phyloP scores from a whole-genome alignment of 2,797 vertebrate genomes.

The Nyctibius grandis region DNA sequence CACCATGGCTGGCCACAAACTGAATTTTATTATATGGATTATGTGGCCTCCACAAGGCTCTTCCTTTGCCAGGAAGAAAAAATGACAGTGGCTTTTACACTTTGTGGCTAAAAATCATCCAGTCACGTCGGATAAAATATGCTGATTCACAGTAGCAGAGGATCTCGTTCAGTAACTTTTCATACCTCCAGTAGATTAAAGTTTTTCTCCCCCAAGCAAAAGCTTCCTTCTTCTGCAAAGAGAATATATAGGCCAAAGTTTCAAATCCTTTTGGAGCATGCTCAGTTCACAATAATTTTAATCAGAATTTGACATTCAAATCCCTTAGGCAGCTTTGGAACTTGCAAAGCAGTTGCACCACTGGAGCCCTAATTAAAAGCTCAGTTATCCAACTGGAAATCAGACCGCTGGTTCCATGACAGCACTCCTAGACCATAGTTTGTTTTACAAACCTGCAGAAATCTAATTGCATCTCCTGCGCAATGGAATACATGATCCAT shows the following conservation, averaged over 20 bases:
- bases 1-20: too few relatives aligned
- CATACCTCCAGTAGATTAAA: background rate
- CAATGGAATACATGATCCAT: constrained; percentile 58
- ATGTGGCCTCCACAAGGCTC: background rate
- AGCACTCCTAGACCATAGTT: constrained; percentile 23
- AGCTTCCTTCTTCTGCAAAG: background rate
- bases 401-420: constrained; percentile 15
- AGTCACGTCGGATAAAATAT: background rate
- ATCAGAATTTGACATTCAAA: background rate
- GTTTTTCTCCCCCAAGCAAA: background rate
- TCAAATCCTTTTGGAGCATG: background rate
- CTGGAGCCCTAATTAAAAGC: constrained; percentile 30
- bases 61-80: background rate
- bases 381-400: constrained; percentile 19
- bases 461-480: constrained; percentile 41
- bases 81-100: background rate
- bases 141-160: background rate
- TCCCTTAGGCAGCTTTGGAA: background rate
- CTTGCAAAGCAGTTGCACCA: background rate
- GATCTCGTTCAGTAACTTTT: background rate
- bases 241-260: background rate
- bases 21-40: too few relatives aligned
- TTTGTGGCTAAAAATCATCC: background rate
- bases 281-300: background rate
- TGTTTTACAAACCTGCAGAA: constrained; percentile 36